Percentiles rank a stretch among this genome's conserved stretches.
These are phyloP conservation scores for Peromyscus leucopus DNA, from an alignment of 2,113 vertebrate genomes.

Conservation along the genomic window DNA sequence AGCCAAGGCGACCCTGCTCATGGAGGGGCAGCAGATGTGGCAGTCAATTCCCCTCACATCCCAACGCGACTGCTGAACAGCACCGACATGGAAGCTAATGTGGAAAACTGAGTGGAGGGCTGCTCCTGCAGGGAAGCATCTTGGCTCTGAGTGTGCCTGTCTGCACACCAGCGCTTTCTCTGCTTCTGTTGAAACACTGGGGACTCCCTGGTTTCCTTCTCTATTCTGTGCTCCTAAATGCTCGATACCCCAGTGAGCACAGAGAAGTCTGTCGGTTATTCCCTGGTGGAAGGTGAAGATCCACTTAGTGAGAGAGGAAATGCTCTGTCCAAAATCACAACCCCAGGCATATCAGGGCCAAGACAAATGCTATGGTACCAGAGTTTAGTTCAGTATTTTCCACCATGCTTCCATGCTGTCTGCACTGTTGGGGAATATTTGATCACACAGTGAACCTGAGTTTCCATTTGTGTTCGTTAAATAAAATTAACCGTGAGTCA, in stretches of 20 bases:
- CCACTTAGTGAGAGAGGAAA: not conserved
- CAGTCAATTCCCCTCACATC: not conserved
- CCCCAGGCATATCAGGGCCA: not conserved
- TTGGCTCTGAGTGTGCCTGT: not conserved
- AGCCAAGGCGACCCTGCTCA: not conserved
- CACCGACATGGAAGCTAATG: not conserved
- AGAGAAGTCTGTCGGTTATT: not conserved
- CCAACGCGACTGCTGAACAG: not conserved
- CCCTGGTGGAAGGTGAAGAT: not conserved
- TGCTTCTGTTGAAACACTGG: not conserved
- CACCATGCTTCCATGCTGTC: not conserved
- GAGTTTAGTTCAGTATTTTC: not conserved
- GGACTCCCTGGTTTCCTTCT: not conserved
- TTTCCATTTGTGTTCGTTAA: not conserved
- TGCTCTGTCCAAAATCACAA: not conserved
- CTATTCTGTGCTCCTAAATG: not conserved
- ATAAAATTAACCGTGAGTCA: not conserved
- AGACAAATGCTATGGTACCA: not conserved
- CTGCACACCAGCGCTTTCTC: not conserved
- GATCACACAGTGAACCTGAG: not conserved
- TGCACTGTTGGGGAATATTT: not conserved
- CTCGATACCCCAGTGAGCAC: not conserved
- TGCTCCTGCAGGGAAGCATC: not conserved
- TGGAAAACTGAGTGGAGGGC: not conserved
- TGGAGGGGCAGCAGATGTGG: not conserved